Conservation (phyloP, 1,140 invertebrate species). For the Tigriopus japonicus region DNA sequence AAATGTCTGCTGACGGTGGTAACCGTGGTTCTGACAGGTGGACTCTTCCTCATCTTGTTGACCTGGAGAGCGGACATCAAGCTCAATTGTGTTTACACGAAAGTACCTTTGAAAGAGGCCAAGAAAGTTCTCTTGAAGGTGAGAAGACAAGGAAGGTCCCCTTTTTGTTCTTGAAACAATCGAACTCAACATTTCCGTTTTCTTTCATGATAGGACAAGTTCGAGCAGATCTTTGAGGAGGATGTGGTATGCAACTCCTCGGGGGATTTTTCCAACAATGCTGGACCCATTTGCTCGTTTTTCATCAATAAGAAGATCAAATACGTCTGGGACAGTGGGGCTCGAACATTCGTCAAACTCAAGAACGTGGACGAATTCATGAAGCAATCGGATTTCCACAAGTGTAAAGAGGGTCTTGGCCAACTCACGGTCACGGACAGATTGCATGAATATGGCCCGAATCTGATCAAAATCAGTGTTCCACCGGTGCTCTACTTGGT, state of each 20-base stretch:
- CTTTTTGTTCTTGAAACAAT: background rate
- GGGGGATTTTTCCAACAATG: background rate
- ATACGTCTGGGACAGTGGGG: constrained; percentile 23
- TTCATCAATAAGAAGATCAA: constrained; percentile 26
- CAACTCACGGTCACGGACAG: constrained; percentile 16
- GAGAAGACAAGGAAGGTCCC: background rate
- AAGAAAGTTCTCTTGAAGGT: constrained; percentile 8
- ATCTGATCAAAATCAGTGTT: constrained; percentile 23
- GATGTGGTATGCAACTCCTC: constrained; percentile 14
- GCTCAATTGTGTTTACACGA: constrained; percentile 9
- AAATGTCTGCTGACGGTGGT: constrained; percentile 15
- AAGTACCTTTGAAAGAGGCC: background rate
- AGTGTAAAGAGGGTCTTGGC: constrained; percentile 17
- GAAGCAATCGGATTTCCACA: constrained; percentile 19
- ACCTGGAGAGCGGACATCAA: constrained; percentile 18
- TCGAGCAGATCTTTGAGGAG: constrained; percentile 19
- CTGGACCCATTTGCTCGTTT: background rate
- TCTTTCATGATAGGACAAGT: constrained; percentile 17
- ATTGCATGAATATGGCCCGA: constrained; percentile 19
- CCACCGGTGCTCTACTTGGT: constrained; percentile 20
- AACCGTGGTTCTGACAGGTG: constrained; percentile 17
- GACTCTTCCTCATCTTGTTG: constrained; percentile 18
- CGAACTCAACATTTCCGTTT: background rate
- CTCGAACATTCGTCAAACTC: background rate
- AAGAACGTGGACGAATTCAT: constrained; percentile 17